Evolutionary conservation across 1,140 invertebrate species (phyloP).

Genomic region (Drosophila nigromelanica): DNA sequence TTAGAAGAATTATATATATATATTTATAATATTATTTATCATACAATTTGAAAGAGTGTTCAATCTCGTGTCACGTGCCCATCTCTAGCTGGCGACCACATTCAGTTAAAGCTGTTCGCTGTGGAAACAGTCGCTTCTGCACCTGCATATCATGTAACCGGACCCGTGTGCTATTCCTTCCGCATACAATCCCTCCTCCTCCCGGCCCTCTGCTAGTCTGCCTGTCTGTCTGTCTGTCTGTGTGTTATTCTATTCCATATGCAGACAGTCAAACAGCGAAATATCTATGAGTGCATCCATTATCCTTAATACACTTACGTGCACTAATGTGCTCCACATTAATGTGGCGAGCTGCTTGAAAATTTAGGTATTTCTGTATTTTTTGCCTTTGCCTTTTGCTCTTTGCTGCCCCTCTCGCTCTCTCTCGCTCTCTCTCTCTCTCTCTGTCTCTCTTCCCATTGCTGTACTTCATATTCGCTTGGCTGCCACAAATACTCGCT

Average conservation of each 20-base stretch:
- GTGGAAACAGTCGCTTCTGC: neutral
- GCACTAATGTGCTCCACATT: slow-evolving; percentile 81
- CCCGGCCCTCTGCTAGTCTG: neutral
- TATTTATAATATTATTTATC: too few species aligned
- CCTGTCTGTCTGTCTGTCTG: neutral
- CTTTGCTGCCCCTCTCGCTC: neutral
- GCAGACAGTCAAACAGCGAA: slow-evolving; percentile 51
- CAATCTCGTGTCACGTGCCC: too few species aligned
- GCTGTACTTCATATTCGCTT: neutral
- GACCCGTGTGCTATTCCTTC: slow-evolving; percentile 36
- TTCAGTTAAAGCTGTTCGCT: neutral
- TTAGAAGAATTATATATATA: too few species aligned
- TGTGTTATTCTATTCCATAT: slow-evolving; percentile 32
- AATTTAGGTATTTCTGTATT: slow-evolving; percentile 44
- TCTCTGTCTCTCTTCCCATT: neutral
- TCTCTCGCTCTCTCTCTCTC: too few species aligned
- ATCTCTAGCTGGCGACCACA: neutral
- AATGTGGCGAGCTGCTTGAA: slow-evolving; percentile 70
- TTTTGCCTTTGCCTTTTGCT: neutral
- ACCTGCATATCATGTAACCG: slow-evolving; percentile 45
- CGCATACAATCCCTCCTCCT: slow-evolving; percentile 3
- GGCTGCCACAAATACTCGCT: neutral
- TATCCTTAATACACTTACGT: slow-evolving; percentile 82
- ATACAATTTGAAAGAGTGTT: too few species aligned
- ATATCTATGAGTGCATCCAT: slow-evolving; percentile 82